Base-by-base conservation (phyloP, 2,888 invertebrate species). In the Leucoma salicis region DNA sequence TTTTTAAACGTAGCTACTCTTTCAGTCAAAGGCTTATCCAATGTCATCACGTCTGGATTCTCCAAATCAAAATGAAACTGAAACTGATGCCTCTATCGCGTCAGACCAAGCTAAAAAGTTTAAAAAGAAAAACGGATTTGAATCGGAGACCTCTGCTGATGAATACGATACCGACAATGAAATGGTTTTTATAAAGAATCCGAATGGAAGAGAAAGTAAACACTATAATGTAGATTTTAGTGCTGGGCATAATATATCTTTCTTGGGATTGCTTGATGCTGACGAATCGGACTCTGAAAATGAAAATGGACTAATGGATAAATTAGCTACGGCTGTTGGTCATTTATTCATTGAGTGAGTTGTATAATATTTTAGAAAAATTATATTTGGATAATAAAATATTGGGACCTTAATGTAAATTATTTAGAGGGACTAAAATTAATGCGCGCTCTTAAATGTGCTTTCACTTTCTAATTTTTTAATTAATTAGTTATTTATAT, bases 211-310 rank as follows among this genome's bases (percentile, higher is more conserved):
- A 6, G 79, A 80, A 31, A 76, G 60, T 36, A 81, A 78, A 43
- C 71, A 73, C 28, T 74, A 78, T 47, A 74, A 70, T 46, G 75
- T 77, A 39, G 91, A 74, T 64, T 90, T 66, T 63, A 86, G 65
- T 31, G 68, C 74, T 14, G 89, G 90, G 5, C 91, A 88, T 52
- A n/a, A n/a, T n/a, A 77, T 92, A 70, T 87, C 91, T 0, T 91
- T 92, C 33, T 41, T 87, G 10, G 77, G 72, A 59, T 86, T 75
- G 35, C 75, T 66, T 84, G 93, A 91, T 58, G 75, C 88, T 8
- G 94, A 93, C 42, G 94, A 94, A 48, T 93, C 94, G 0, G 95
- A 95, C 67, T 94, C 94, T 0, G 95, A 95, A 55, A 94, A 94
- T 60, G 95, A 95, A 58, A 92, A 91, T 62, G 92, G 92, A 0